Evolutionary conservation across 2,113 vertebrate species (phyloP).

Genomic region (Maccullochella peelii): DNA sequence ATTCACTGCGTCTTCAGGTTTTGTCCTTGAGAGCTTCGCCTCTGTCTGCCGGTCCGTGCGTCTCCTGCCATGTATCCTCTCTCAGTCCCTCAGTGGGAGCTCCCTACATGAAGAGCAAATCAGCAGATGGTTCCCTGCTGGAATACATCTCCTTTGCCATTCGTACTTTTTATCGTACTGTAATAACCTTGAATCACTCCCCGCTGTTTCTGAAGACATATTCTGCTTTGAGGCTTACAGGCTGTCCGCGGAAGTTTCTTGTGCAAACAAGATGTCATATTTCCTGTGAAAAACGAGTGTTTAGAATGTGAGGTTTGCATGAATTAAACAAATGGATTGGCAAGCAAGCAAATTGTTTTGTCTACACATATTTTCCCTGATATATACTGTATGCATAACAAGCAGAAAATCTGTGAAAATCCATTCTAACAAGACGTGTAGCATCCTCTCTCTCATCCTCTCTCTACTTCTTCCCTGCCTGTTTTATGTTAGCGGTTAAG

Average conservation of each 20-base stretch:
- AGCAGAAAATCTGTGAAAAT: slow-evolving; percentile 22
- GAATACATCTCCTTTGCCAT: slow-evolving; percentile 64
- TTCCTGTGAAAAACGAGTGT: slow-evolving; percentile 23
- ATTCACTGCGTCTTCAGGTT: slow-evolving; percentile 30
- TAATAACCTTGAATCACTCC: slow-evolving; percentile 63
- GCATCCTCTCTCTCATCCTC: neutral
- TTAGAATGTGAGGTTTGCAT: slow-evolving; percentile 30
- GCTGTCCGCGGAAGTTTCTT: slow-evolving; percentile 28
- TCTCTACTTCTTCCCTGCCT: slow-evolving; percentile 4
- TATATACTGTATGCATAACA: slow-evolving; percentile 7
- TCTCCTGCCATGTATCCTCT: slow-evolving; percentile 51
- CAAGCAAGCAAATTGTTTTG: slow-evolving; percentile 28
- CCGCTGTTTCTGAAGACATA: slow-evolving; percentile 20
- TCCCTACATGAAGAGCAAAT: slow-evolving; percentile 54
- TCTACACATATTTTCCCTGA: slow-evolving; percentile 30
- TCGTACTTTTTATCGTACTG: slow-evolving; percentile 47
- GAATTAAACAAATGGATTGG: slow-evolving; percentile 41
- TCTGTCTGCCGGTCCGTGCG: slow-evolving; percentile 17
- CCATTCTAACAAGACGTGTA: neutral
- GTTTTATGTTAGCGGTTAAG: slow-evolving; percentile 14
- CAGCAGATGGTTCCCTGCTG: slow-evolving; percentile 77
- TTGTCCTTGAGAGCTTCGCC: slow-evolving; percentile 74
- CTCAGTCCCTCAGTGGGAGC: slow-evolving; percentile 58
- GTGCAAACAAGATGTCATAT: slow-evolving; percentile 49
- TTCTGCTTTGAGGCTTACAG: slow-evolving; percentile 46